Percentiles rank a stretch among this genome's conserved stretches.
phyloP scores from a whole-genome alignment of 2,797 vertebrate genomes.

The Tokudaia tokunoshimensis region DNA sequence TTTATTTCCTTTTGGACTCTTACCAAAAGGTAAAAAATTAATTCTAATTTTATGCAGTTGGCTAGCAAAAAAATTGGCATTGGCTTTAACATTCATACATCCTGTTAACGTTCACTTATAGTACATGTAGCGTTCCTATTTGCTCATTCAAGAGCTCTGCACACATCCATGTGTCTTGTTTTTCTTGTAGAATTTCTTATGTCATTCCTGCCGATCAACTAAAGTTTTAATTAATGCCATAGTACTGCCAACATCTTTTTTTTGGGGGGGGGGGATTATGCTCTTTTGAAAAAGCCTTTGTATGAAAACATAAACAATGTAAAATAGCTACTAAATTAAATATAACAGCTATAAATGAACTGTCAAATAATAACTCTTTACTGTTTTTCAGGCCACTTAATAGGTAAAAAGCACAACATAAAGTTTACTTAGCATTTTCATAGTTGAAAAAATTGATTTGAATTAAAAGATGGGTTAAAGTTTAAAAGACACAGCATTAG shows the following conservation, averaged over 20 bases:
- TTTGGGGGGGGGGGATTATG: neutral
- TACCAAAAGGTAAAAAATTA: constrained; percentile 69
- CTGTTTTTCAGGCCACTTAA: neutral
- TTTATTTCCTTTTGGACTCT: constrained; percentile 80
- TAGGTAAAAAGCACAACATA: neutral
- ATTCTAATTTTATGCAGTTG: constrained; percentile 75
- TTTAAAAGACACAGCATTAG: neutral
- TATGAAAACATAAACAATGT: neutral
- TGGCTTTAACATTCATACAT: constrained; percentile 76
- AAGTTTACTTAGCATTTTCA: neutral
- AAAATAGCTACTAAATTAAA: neutral
- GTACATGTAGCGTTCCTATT: constrained; percentile 62
- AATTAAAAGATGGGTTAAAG: neutral
- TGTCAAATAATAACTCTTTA: neutral
- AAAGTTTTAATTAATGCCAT: constrained; percentile 52
- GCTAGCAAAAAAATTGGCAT: constrained; percentile 55
- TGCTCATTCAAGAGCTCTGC: constrained; percentile 60
- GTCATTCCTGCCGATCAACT: constrained; percentile 25
- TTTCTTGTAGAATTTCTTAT: constrained; percentile 35
- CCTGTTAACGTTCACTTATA: constrained; percentile 74
- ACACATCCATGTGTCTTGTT: neutral
- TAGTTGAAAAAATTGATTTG: constrained; percentile 41
- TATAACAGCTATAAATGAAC: neutral
- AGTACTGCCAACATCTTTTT: constrained; percentile 25
- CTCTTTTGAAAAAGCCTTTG: constrained; percentile 36